Percentiles rank a stretch among this genome's conserved stretches.
phyloP scores from a whole-genome alignment of 2,888 invertebrate species.

The Cephus runcator region DNA sequence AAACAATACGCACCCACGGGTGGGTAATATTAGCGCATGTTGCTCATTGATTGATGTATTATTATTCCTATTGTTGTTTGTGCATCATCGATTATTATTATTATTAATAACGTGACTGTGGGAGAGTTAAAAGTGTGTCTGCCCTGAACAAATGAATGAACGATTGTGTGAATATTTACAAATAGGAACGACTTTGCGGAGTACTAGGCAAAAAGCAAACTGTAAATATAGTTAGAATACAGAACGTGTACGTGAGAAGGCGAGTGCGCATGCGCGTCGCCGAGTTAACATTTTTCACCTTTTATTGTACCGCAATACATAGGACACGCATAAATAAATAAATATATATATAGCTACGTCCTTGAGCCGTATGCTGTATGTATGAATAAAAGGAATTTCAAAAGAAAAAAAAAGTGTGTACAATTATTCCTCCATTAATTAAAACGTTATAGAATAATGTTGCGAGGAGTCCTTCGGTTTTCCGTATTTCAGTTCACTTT shows the following conservation, averaged over 20 bases:
- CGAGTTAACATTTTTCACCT: neutral
- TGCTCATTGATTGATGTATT: neutral
- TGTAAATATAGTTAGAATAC: neutral
- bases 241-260: neutral
- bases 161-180: neutral
- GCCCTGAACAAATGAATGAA: too few species aligned
- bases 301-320: neutral
- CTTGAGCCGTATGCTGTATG: neutral
- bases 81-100: neutral
- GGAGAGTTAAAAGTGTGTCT: neutral
- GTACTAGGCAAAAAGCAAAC: neutral
- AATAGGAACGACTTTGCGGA: neutral
- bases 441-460: neutral
- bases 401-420: neutral
- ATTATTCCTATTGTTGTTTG: neutral
- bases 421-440: neutral
- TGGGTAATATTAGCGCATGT: neutral
- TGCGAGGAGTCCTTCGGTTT: neutral
- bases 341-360: neutral
- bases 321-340: neutral
- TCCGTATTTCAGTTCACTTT: slow-evolving; percentile 38
- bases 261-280: neutral
- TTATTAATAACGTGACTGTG: neutral
- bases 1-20: neutral
- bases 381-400: neutral